Conservation (phyloP, 2,797 vertebrate species). For the Xiphorhynchus erythropygius region DNA sequence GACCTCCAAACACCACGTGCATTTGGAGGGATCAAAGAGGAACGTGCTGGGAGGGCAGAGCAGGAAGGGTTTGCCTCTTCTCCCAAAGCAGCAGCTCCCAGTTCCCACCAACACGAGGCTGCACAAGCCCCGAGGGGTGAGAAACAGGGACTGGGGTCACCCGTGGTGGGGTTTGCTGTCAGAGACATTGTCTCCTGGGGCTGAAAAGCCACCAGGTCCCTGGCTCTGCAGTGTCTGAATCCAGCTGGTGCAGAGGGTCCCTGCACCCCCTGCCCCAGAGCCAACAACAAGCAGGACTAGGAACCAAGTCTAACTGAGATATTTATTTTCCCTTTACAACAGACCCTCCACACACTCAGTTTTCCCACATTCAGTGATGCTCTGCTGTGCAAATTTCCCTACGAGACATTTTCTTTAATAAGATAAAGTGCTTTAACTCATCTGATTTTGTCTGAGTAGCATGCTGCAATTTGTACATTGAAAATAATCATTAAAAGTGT, state of each 20-base stretch:
- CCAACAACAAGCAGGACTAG: fast-evolving
- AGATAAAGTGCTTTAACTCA: background rate
- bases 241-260: too few species aligned
- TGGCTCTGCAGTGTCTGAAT: background rate
- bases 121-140: background rate
- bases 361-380: background rate
- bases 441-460: background rate
- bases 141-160: too few species aligned
- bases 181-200: fast-evolving
- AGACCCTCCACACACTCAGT: background rate
- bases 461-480: background rate
- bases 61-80: too few species aligned
- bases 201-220: background rate
- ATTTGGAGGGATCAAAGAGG: background rate
- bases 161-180: background rate
- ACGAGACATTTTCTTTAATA: background rate
- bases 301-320: fast-evolving
- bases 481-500: background rate
- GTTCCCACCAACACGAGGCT: fast-evolving
- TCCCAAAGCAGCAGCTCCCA: background rate
- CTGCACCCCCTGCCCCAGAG: background rate
- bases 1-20: background rate
- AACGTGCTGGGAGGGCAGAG: too few species aligned
- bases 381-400: background rate
- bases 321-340: background rate